These are phyloP conservation scores for Patagioenas fasciata DNA, from an alignment of 2,113 vertebrate genomes.

Conservation along the genomic window DNA sequence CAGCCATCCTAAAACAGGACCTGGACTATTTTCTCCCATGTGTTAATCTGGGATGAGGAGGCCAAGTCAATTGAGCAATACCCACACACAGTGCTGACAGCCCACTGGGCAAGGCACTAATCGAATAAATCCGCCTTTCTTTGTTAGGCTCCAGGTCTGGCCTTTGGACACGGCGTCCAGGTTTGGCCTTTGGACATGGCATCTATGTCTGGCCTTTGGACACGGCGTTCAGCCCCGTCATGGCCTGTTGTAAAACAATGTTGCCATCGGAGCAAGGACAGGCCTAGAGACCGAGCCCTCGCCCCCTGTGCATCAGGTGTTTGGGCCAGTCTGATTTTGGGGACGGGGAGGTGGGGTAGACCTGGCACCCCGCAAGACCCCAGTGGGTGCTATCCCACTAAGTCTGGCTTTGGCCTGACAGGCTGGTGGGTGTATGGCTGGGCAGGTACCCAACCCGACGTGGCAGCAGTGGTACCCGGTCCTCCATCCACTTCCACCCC, in stretches of 20 bases:
- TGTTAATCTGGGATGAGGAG: not conserved
- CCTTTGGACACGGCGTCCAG: fast-evolving
- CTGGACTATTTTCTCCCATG: not conserved
- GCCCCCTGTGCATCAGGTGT: fast-evolving
- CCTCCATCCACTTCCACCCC: conserved; percentile 65
- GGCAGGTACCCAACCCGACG: too few species aligned
- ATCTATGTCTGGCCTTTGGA: too few species aligned
- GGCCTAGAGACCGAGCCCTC: not conserved
- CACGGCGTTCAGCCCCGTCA: too few species aligned
- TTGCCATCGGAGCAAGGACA: fast-evolving
- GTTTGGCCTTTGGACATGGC: too few species aligned
- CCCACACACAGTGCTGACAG: fast-evolving
- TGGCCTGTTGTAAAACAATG: fast-evolving
- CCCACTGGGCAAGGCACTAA: too few species aligned
- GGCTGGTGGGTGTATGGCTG: fast-evolving
- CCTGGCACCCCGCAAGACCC: too few species aligned
- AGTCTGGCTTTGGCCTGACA: not conserved
- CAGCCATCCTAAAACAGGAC: fast-evolving
- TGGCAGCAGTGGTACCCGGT: not conserved
- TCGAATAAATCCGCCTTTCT: fast-evolving
- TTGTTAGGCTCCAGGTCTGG: too few species aligned
- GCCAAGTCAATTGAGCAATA: fast-evolving
- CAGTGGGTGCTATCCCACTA: not conserved
- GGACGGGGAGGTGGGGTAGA: too few species aligned
- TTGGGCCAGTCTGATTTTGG: not conserved